These are phyloP conservation scores for Bufotes viridis DNA, from an alignment of 2,797 vertebrate species.

Conservation along the genomic window DNA sequence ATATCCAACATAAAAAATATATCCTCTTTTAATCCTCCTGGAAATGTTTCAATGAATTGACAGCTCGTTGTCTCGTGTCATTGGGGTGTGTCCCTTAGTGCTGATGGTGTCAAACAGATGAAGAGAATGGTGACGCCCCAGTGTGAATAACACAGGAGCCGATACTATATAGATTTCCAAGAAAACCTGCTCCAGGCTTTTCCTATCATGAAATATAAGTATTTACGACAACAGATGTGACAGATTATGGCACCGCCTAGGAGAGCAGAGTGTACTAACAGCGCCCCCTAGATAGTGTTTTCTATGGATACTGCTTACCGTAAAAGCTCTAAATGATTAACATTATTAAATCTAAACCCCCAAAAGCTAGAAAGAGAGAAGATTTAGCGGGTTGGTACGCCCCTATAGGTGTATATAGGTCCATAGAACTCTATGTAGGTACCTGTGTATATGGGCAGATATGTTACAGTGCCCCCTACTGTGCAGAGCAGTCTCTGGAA, in stretches of 20 bases:
- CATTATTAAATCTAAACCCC: neutral
- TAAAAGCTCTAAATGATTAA: neutral
- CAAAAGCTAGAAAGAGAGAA: neutral
- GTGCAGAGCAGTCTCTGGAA: neutral
- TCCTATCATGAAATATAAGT: neutral
- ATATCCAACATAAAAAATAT: neutral
- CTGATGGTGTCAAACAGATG: neutral
- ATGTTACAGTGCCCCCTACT: neutral
- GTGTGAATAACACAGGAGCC: neutral
- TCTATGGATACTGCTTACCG: too few relatives aligned
- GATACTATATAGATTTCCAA: neutral
- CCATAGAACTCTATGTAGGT: neutral
- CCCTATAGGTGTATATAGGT: neutral
- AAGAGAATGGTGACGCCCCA: neutral
- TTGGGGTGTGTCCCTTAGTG: neutral
- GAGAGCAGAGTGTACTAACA: neutral
- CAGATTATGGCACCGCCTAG: neutral
- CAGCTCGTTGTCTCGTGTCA: neutral
- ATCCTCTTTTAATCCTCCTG: neutral
- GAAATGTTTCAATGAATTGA: neutral
- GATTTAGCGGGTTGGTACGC: neutral
- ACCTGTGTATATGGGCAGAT: neutral
- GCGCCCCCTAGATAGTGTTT: neutral
- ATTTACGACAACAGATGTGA: too few relatives aligned
- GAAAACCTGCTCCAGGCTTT: neutral